phyloP scores from a whole-genome alignment of 2,888 invertebrate species.

The Muschampia plurimacula region DNA sequence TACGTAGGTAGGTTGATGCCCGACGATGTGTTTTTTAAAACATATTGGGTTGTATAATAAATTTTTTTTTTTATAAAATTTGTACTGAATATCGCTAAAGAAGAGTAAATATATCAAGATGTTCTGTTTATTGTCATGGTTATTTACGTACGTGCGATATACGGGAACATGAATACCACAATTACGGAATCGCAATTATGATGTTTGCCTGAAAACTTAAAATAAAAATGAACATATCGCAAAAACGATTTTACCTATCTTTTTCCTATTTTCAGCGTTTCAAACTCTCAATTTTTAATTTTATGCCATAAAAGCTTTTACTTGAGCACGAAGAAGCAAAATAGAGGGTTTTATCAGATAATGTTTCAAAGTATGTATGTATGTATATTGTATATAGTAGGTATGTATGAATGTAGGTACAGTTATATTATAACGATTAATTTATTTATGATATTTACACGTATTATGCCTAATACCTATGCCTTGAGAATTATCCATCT shows the following conservation, averaged over 20 bases:
- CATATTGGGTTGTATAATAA: no score
- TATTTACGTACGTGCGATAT: constrained; percentile 3
- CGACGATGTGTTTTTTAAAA: no score
- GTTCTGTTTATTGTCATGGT: neutral
- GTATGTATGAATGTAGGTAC: no score
- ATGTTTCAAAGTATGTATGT: no score
- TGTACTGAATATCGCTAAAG: neutral
- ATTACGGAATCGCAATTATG: constrained; percentile 13
- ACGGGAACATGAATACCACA: constrained; percentile 16
- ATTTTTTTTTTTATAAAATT: neutral
- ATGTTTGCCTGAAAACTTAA: constrained; percentile 8
- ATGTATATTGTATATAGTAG: no score
- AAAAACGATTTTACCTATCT: neutral
- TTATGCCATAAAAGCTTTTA: neutral
- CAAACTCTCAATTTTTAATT: neutral
- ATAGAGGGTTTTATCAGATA: no score
- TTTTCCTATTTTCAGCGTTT: constrained; percentile 6
- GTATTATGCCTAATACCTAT: no score
- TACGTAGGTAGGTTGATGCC: no score
- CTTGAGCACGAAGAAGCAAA: neutral
- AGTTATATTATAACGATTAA: no score
- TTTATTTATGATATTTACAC: no score
- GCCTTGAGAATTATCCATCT: no score
- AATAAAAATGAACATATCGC: neutral
- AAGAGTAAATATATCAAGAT: neutral